Evolutionary conservation across 2,113 vertebrate genomes (phyloP).

Genomic region (Gopherus flavomarginatus): DNA sequence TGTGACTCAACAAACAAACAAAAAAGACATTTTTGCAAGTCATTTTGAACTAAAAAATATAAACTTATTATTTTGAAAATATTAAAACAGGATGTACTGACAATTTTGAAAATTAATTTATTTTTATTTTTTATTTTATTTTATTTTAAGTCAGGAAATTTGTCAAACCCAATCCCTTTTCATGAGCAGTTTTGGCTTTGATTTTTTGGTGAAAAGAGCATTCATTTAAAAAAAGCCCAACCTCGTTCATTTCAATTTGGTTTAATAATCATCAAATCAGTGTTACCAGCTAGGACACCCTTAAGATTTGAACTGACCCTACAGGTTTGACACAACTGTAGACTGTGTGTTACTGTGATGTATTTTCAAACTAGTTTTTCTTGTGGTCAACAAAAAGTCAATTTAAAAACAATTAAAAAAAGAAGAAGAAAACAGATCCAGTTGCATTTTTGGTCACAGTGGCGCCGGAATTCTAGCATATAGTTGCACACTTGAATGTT

Average conservation of each 20-base stretch:
- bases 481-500: slow-evolving; percentile 27
- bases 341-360: slow-evolving; percentile 15
- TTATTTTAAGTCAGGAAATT: not conserved
- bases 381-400: slow-evolving; percentile 67
- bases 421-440: slow-evolving; percentile 59
- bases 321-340: slow-evolving; percentile 45
- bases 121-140: not conserved
- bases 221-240: not conserved
- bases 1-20: not conserved
- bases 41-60: not conserved
- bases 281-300: slow-evolving; percentile 59
- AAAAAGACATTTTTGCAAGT: not conserved
- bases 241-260: slow-evolving; percentile 40
- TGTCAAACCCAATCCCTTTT: not conserved
- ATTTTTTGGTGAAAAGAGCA: not conserved
- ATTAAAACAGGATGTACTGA: not conserved
- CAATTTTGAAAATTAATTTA: not conserved
- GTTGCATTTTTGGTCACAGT: slow-evolving; percentile 53
- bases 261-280: slow-evolving; percentile 41
- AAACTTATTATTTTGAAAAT: not conserved
- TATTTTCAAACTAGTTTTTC: slow-evolving; percentile 73
- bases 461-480: not conserved
- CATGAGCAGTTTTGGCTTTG: not conserved
- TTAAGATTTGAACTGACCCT: slow-evolving; percentile 60
- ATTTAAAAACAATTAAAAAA: not conserved